A percentile compares a stretch with the other conserved stretches of the same genome.
Evolutionary conservation across 2,113 vertebrate genomes (phyloP).

Genomic region (Phaethon lepturus): DNA sequence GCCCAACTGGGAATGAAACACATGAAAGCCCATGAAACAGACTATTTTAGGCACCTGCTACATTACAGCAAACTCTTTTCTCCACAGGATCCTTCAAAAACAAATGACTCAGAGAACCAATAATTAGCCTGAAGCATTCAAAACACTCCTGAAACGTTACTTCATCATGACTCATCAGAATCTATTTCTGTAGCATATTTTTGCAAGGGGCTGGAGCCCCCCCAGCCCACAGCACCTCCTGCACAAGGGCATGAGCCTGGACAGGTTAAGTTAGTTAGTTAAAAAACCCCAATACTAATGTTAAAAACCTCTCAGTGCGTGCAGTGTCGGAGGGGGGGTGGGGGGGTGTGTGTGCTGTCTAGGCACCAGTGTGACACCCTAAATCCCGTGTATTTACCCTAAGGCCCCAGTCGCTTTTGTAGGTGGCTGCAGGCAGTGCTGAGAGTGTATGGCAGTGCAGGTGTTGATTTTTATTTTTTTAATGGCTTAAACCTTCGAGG

Average conservation of each 20-base stretch:
- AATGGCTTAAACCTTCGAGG: neutral
- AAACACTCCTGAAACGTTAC: neutral
- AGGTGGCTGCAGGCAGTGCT: neutral
- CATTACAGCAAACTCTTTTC: neutral
- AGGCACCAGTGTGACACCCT: neutral
- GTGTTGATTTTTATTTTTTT: neutral
- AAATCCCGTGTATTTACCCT: accelerated
- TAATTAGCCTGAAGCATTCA: neutral
- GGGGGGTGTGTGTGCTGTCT: no score
- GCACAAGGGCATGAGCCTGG: neutral
- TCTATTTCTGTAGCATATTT: neutral
- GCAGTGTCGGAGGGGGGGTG: no score
- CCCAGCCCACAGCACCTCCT: neutral
- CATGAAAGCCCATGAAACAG: accelerated
- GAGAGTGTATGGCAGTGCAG: accelerated
- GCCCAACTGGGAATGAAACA: accelerated
- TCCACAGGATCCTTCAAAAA: neutral
- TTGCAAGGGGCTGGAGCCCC: neutral
- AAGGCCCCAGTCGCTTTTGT: neutral
- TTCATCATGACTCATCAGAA: neutral
- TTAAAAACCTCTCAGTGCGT: accelerated
- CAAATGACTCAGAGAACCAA: neutral
- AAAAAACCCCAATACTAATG: accelerated
- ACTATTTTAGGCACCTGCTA: neutral
- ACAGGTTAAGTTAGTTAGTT: neutral